Evolutionary conservation across 2,888 invertebrate species (phyloP).

Genomic region (Syrista parreyssii): DNA sequence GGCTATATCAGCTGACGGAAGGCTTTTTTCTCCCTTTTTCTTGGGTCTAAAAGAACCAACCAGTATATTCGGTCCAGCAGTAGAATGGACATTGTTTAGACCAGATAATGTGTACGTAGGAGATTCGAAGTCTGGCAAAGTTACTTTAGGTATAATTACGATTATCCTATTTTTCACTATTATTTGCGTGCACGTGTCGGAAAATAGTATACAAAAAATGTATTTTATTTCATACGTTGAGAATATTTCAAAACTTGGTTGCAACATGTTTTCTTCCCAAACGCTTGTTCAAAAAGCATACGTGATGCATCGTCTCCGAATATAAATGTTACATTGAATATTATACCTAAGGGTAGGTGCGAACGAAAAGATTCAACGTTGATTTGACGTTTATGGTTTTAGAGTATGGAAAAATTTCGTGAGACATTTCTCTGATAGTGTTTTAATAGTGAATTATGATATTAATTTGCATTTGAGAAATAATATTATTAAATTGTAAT

Average conservation of each 20-base stretch:
- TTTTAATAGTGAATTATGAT: no score
- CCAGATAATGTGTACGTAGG: constrained; percentile 15
- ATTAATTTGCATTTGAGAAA: no score
- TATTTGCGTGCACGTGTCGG: background rate
- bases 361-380: no score
- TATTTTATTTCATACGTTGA: background rate
- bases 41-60: background rate
- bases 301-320: no score
- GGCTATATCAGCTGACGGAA: constrained; percentile 18
- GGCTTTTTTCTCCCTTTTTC: constrained; percentile 18
- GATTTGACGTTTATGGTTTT: no score
- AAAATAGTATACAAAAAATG: no score
- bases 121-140: constrained; percentile 8
- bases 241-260: constrained; percentile 17
- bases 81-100: constrained; percentile 14
- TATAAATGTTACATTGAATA: no score
- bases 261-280: constrained; percentile 7
- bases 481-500: no score
- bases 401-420: no score
- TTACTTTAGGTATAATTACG: constrained; percentile 11
- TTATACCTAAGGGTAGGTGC: no score
- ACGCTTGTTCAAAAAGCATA: constrained; percentile 5
- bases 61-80: constrained; percentile 10
- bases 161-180: background rate
- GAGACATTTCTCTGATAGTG: no score